Percentiles rank a stretch among this genome's conserved stretches.
These are phyloP conservation scores for Loris lydekkerianus DNA, from an alignment of 2,797 vertebrate genomes.

Conservation along the genomic window DNA sequence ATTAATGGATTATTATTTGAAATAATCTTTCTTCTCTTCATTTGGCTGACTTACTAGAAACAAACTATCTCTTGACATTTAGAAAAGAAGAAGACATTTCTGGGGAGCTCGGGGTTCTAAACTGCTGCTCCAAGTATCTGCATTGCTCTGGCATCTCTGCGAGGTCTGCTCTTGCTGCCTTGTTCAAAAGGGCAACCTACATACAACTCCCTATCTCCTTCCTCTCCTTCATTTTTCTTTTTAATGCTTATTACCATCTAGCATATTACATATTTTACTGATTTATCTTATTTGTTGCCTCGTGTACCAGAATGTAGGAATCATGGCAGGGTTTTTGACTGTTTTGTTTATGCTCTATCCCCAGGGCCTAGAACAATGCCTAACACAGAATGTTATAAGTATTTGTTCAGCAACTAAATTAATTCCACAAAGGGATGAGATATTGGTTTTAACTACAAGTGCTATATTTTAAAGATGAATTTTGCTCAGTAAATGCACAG, in stretches of 20 bases:
- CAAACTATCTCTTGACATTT: background rate
- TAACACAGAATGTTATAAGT: background rate
- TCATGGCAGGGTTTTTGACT: background rate
- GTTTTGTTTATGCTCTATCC: background rate
- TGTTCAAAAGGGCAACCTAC: background rate
- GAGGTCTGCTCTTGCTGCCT: background rate
- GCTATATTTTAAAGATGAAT: background rate
- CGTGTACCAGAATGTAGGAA: background rate
- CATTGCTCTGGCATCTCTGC: background rate
- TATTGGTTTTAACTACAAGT: conserved; percentile 43
- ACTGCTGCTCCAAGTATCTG: background rate
- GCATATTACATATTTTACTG: background rate
- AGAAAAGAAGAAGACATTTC: background rate
- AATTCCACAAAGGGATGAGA: background rate
- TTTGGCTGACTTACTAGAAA: background rate
- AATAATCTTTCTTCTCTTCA: conserved; percentile 28
- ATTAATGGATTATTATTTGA: conserved; percentile 2
- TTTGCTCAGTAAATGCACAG: background rate
- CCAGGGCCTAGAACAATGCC: background rate
- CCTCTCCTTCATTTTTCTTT: background rate
- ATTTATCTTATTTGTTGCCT: background rate
- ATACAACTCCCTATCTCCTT: background rate
- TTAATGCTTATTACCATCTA: background rate
- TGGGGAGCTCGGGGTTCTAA: background rate
- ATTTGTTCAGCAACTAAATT: background rate